Base-by-base conservation (phyloP, 2,888 invertebrate species). In the Drosophila stalkeri region DNA sequence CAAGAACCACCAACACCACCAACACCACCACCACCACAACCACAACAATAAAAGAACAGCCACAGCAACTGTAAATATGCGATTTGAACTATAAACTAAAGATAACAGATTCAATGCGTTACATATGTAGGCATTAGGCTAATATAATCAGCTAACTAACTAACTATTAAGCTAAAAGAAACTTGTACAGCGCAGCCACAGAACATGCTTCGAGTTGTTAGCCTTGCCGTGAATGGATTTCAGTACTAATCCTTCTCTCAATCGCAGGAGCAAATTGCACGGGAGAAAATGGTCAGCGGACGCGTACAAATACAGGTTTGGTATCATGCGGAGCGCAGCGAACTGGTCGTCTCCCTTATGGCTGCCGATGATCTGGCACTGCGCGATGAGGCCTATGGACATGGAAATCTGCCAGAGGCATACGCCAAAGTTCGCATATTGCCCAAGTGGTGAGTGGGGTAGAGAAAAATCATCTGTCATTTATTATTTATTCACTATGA, bases 251-350 rank as follows among this genome's bases (percentile, higher is more conserved):
- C 35, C 44, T 43, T 65, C 12, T 71, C 55, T 55, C 55, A 76
- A 77, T 52, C 72, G 47, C 74, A 96, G 96, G 96, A 96, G 92
- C 96, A 96, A 94, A 93, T 96, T 77, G 95, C 95, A n/a, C 95
- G 96, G 71, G 96, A 97, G 93, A 95, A 96, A 75, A 95, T 95
- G 81, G 95, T 96, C 66, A 95, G 96, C 33, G 97, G 97, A 49
- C 95, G 97, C 27, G 95, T 98, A 43, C 97, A 97, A 93, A 95
- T 98, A 78, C 97, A 98, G 92, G 96, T 98, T 64, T 97, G 97
- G 96, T 98, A 97, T 94, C 97, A 97, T 91, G 95, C 96, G 69
- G 97, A 97, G 89, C 94, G 97, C 70, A 95, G 95, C 85, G 97
- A 98, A 90, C 94, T 98, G 65, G 96, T 97, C 12, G 97, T 98